These are phyloP conservation scores for Pterobdella sp. DNA, from an alignment of 2,888 invertebrate genomes.

Conservation along the genomic window DNA sequence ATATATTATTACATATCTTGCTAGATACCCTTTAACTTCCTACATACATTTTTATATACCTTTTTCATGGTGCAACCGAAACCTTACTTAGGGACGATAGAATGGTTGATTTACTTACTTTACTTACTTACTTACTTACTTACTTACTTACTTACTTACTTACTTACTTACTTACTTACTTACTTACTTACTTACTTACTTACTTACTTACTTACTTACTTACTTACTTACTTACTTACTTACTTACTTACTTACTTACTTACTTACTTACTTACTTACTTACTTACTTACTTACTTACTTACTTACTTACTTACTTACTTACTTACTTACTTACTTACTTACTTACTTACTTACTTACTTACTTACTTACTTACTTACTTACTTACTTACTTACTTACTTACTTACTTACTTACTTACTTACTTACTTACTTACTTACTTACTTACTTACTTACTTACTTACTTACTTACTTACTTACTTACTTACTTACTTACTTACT, in stretches of 20 bases:
- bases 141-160: slow-evolving; percentile 21
- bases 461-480: neutral
- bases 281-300: slow-evolving; percentile 12
- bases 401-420: slow-evolving; percentile 4
- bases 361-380: slow-evolving; percentile 21
- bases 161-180: slow-evolving; percentile 21
- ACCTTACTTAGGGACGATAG: no score
- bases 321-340: slow-evolving; percentile 21
- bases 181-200: slow-evolving; percentile 16
- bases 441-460: neutral
- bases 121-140: slow-evolving; percentile 21
- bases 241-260: slow-evolving; percentile 11
- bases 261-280: slow-evolving; percentile 12
- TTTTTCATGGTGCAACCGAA: no score
- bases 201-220: slow-evolving; percentile 11
- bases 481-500: neutral
- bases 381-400: slow-evolving; percentile 11
- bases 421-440: neutral
- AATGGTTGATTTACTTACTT: no score
- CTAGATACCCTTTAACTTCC: no score
- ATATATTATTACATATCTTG: no score
- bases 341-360: slow-evolving; percentile 21
- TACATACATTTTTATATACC: no score
- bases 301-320: slow-evolving; percentile 14
- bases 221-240: slow-evolving; percentile 11